These are phyloP conservation scores for Drosophila murphyi DNA, from an alignment of 1,140 invertebrate genomes.

Conservation along the genomic window DNA sequence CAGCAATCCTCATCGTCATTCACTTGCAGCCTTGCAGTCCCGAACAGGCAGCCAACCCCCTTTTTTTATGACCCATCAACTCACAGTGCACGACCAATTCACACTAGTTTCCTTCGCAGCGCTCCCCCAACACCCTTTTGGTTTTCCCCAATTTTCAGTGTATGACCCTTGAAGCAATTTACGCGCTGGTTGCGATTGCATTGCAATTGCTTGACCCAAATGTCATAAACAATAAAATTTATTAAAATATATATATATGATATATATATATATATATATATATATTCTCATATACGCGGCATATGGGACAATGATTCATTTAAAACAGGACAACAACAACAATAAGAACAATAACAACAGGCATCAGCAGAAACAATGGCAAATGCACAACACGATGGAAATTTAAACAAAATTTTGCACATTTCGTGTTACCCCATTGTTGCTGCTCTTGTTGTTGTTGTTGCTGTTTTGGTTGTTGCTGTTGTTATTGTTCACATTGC, in stretches of 20 bases:
- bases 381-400: conserved; percentile 45
- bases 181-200: conserved; percentile 53
- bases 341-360: neutral
- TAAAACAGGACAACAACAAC: conserved; percentile 18
- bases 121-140: neutral
- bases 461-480: neutral
- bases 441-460: conserved; percentile 17
- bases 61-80: neutral
- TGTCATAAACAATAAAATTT: conserved; percentile 60
- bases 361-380: conserved; percentile 17
- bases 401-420: conserved; percentile 78
- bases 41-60: neutral
- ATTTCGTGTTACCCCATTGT: conserved; percentile 64
- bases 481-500: neutral
- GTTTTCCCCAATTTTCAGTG: conserved; percentile 2
- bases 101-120: conserved; percentile 9
- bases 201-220: conserved; percentile 66
- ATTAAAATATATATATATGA: conserved; percentile 51
- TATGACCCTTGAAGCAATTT: conserved; percentile 37
- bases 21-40: neutral
- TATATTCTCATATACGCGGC: conserved; percentile 23
- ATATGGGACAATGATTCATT: conserved; percentile 42
- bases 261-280: neutral
- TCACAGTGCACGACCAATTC: conserved; percentile 40
- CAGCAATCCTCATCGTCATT: no score